These are phyloP conservation scores for Drosophila percnosoma DNA, from an alignment of 2,888 invertebrate species.

Conservation along the genomic window DNA sequence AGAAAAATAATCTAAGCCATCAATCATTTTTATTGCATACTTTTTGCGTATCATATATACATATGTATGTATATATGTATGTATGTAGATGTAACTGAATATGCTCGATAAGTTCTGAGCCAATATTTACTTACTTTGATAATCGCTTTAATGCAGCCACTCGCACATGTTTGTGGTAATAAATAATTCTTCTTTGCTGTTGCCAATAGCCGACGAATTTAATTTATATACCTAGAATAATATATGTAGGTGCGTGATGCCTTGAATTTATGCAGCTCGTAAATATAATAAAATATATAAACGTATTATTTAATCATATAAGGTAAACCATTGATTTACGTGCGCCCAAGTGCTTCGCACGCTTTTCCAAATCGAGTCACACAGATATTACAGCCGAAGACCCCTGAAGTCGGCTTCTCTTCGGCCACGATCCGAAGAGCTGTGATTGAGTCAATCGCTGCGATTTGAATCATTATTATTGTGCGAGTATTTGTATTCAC, in stretches of 20 bases:
- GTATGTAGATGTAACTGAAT: neutral
- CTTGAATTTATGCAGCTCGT: constrained; percentile 35
- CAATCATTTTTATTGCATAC: constrained; percentile 78
- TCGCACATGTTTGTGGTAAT: constrained; percentile 17
- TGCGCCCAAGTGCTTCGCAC: constrained; percentile 9
- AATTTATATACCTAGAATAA: constrained; percentile 9
- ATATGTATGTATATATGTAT: neutral
- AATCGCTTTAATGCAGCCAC: constrained; percentile 31
- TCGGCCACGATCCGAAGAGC: constrained; percentile 17
- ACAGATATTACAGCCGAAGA: constrained; percentile 10
- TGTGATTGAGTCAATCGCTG: constrained; percentile 44
- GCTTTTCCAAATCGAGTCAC: constrained; percentile 15
- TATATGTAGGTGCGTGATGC: constrained; percentile 13
- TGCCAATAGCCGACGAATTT: constrained; percentile 8
- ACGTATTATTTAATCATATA: constrained; percentile 4
- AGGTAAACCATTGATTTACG: constrained; percentile 20
- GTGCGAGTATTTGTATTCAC: constrained; percentile 14
- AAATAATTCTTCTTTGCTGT: constrained; percentile 8
- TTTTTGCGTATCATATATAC: constrained; percentile 56
- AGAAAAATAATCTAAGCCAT: constrained; percentile 53
- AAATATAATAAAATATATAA: constrained; percentile 19
- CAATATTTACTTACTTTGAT: constrained; percentile 40
- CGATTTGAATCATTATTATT: constrained; percentile 20
- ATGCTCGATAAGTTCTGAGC: constrained; percentile 14
- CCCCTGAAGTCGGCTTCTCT: constrained; percentile 12